Conservation (phyloP, 2,888 invertebrate species). For the Tanytarsus gracilentus region DNA sequence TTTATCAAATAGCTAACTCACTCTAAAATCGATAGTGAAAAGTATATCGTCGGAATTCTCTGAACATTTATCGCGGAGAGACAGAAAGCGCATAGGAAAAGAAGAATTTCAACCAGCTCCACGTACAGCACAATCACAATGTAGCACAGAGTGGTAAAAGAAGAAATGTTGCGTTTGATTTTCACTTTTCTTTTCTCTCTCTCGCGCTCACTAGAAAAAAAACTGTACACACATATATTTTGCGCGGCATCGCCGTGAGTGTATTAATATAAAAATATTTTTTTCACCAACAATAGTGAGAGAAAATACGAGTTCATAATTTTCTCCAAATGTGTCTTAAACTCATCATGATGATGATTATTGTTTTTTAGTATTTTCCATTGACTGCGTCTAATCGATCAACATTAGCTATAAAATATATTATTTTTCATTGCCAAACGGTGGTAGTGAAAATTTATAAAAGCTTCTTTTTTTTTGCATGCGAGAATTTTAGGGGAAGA, state of each 20-base stretch:
- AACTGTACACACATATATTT: neutral
- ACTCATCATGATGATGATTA: neutral
- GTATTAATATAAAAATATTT: neutral
- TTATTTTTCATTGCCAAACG: slow-evolving; percentile 12
- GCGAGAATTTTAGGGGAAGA: neutral
- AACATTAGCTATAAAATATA: too few relatives aligned
- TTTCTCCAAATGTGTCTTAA: slow-evolving; percentile 8
- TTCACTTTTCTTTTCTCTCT: slow-evolving; percentile 11
- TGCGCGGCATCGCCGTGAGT: neutral
- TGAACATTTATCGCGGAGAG: too few relatives aligned
- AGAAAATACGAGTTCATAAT: neutral
- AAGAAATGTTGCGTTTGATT: slow-evolving; percentile 15
- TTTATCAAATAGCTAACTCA: too few relatives aligned
- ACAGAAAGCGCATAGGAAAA: too few relatives aligned
- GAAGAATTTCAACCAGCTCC: too few relatives aligned
- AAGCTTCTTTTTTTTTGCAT: too few relatives aligned
- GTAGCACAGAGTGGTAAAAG: neutral
- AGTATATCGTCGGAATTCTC: too few relatives aligned
- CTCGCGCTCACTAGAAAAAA: neutral
- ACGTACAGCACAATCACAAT: too few relatives aligned
- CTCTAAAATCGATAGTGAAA: too few relatives aligned
- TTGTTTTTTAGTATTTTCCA: slow-evolving; percentile 4
- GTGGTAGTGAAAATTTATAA: neutral
- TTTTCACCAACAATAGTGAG: neutral
- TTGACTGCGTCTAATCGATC: too few relatives aligned